Percentiles rank a stretch among this genome's conserved stretches.
These are phyloP conservation scores for Sebastes variabilis DNA, from an alignment of 2,797 vertebrate genomes.

Conservation along the genomic window DNA sequence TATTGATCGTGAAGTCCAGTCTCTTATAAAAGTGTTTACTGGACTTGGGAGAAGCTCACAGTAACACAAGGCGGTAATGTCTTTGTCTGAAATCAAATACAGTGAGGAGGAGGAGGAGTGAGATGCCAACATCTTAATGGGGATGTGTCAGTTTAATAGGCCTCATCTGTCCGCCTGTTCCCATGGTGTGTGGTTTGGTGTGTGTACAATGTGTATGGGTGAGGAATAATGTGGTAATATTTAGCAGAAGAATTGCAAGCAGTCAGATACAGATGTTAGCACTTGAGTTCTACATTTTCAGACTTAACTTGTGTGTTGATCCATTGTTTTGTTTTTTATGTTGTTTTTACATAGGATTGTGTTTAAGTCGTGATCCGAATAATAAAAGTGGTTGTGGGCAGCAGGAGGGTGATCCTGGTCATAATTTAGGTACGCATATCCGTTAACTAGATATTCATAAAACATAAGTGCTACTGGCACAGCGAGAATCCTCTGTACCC, in stretches of 20 bases:
- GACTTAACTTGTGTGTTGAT: background rate
- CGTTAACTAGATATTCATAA: background rate
- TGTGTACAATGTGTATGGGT: background rate
- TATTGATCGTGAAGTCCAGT: constrained; percentile 64
- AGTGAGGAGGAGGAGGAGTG: constrained; percentile 22
- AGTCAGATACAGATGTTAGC: background rate
- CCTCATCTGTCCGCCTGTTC: constrained; percentile 16
- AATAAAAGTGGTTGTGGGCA: constrained; percentile 1
- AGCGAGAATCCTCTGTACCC: background rate
- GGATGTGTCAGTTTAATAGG: constrained; percentile 41
- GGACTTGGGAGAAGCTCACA: constrained; percentile 38
- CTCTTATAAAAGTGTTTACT: constrained; percentile 57
- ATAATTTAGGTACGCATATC: background rate
- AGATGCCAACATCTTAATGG: constrained; percentile 45
- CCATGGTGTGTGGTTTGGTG: background rate
- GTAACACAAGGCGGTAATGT: constrained; percentile 54
- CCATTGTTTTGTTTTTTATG: background rate
- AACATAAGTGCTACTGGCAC: background rate
- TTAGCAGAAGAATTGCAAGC: background rate
- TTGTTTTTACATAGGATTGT: background rate
- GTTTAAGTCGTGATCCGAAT: constrained; percentile 2
- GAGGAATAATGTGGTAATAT: constrained; percentile 1
- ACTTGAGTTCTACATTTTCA: background rate
- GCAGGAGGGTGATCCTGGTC: background rate
- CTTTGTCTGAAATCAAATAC: constrained; percentile 54